phyloP scores from a whole-genome alignment of 2,797 vertebrate species.

The Leuciscus waleckii region DNA sequence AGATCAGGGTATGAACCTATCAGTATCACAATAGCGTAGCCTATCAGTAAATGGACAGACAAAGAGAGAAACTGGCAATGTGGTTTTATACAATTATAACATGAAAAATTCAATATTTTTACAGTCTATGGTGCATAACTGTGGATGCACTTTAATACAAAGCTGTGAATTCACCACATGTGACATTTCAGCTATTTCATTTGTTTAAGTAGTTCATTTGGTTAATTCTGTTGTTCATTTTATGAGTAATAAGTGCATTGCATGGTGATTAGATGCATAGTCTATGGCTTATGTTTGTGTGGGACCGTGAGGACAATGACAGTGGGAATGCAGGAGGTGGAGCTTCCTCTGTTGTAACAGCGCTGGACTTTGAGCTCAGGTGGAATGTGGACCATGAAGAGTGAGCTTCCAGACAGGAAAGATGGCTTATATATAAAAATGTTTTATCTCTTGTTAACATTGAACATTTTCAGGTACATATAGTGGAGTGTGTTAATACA shows the following conservation, averaged over 20 bases:
- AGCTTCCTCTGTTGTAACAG: conserved; percentile 2
- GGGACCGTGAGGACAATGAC: background rate
- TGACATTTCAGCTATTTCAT: background rate
- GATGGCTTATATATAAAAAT: background rate
- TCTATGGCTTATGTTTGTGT: background rate
- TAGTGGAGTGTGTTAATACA: background rate
- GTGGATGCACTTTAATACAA: background rate
- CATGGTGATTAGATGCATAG: background rate
- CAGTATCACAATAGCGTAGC: background rate
- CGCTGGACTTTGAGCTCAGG: conserved; percentile 35
- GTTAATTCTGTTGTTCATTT: background rate
- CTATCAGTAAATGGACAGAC: background rate
- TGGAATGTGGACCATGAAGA: background rate
- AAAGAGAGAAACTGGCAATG: background rate
- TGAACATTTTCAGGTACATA: conserved; percentile 3
- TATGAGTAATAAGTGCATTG: background rate
- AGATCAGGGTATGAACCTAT: background rate
- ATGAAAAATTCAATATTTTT: background rate
- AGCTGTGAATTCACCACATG: background rate
- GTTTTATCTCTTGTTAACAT: conserved; percentile 10
- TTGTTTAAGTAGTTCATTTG: background rate
- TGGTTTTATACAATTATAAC: background rate
- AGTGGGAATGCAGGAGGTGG: background rate
- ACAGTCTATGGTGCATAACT: background rate
- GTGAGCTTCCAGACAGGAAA: background rate